Evolutionary conservation across 2,113 vertebrate genomes (phyloP).

Genomic region (Grus americana): DNA sequence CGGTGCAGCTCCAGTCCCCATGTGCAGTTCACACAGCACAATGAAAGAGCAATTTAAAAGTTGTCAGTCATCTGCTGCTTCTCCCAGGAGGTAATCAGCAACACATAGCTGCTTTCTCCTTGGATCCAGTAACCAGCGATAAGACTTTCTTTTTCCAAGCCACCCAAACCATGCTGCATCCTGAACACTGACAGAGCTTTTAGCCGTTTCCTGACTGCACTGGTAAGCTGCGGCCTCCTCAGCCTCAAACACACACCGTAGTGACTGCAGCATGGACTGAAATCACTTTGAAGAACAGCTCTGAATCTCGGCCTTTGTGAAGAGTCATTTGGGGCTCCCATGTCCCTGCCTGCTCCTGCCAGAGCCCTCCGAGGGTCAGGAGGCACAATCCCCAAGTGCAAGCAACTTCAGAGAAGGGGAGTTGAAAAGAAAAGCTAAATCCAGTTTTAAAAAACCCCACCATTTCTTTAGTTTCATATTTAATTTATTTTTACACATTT

Average conservation of each 20-base stretch:
- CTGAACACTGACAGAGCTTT: not conserved
- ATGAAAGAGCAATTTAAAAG: constrained; percentile 15
- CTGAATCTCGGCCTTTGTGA: not conserved
- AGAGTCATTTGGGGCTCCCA: not conserved
- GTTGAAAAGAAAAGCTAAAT: not conserved
- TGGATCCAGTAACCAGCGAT: not conserved
- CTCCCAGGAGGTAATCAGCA: constrained; percentile 10
- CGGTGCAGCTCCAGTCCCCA: not conserved
- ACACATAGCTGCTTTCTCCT: not conserved
- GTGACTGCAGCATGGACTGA: not conserved
- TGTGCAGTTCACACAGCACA: not conserved
- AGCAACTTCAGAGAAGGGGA: not conserved
- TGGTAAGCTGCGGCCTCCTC: not conserved
- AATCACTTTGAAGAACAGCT: not conserved
- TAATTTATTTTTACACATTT: not conserved
- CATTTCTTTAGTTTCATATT: not conserved
- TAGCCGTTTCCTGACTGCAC: not conserved
- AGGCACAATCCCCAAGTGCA: not conserved
- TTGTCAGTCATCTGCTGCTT: constrained; percentile 21
- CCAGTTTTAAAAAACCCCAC: not conserved
- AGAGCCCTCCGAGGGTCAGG: not conserved
- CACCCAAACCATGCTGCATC: not conserved
- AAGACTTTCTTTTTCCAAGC: constrained; percentile 9
- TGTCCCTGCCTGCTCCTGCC: not conserved
- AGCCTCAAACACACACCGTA: not conserved